Conservation (phyloP, 2,888 invertebrate species). For the Nemotelus nigrinus region DNA sequence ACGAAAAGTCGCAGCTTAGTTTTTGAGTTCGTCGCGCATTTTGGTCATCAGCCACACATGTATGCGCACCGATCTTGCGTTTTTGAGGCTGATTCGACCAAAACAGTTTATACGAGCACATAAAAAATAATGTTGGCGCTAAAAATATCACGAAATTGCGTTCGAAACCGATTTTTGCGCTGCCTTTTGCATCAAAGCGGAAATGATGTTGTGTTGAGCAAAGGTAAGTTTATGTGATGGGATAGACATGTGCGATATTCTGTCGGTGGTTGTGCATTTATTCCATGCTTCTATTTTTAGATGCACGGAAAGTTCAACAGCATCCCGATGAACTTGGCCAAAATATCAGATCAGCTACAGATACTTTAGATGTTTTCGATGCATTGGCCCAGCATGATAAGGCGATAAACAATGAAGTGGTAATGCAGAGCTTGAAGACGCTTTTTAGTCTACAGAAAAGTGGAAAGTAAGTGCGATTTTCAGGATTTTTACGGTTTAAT, state of each 20-base stretch:
- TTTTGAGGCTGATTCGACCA: slow-evolving; percentile 1
- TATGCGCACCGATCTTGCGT: not conserved
- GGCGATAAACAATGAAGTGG: slow-evolving; percentile 67
- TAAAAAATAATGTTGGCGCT: slow-evolving; percentile 23
- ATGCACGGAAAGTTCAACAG: slow-evolving; percentile 29
- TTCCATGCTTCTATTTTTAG: slow-evolving; percentile 29
- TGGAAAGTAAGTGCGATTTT: slow-evolving; percentile 60
- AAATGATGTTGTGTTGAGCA: slow-evolving; percentile 18
- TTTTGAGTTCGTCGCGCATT: slow-evolving; percentile 18
- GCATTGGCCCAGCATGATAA: slow-evolving; percentile 32
- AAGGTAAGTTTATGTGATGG: slow-evolving; percentile 3
- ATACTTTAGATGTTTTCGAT: slow-evolving; percentile 45
- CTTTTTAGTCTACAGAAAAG: slow-evolving; percentile 69
- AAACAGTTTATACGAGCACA: not conserved
- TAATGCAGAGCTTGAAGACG: slow-evolving; percentile 68
- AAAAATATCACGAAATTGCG: slow-evolving; percentile 22
- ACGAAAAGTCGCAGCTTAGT: slow-evolving; percentile 2
- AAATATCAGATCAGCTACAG: slow-evolving; percentile 46
- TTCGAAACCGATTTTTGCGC: slow-evolving; percentile 19
- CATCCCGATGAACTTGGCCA: slow-evolving; percentile 39
- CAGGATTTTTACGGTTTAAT: slow-evolving; percentile 46
- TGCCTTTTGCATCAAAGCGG: slow-evolving; percentile 17
- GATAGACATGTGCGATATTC: no score
- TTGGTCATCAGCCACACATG: slow-evolving; percentile 2
- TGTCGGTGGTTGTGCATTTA: no score